Evolutionary conservation across 1,140 invertebrate genomes (phyloP).

Genomic region (Zeugodacus cucurbitae): DNA sequence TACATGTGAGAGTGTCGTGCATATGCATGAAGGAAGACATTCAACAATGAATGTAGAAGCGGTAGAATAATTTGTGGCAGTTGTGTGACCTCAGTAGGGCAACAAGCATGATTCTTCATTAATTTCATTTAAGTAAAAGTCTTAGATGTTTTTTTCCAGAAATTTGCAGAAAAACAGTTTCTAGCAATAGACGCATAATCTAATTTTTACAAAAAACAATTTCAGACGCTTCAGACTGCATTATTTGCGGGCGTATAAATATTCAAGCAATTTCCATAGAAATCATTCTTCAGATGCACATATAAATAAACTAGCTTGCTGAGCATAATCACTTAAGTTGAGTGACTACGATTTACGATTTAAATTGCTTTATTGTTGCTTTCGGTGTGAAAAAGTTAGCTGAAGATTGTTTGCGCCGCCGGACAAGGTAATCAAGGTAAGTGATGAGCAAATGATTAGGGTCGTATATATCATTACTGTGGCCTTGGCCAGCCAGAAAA

Average conservation of each 20-base stretch:
- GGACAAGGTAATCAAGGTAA: not conserved
- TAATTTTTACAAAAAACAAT: too few species aligned
- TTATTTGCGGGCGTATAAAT: not conserved
- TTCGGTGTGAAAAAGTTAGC: not conserved
- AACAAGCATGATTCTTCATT: too few species aligned
- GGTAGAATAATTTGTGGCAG: too few species aligned
- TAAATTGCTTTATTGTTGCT: not conserved
- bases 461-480: not conserved
- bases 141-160: too few species aligned
- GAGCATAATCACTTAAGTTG: conserved; percentile 17
- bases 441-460: conserved; percentile 21
- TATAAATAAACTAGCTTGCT: not conserved
- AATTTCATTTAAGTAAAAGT: too few species aligned
- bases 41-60: too few species aligned
- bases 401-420: not conserved
- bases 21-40: too few species aligned
- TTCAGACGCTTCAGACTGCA: not conserved
- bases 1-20: not conserved
- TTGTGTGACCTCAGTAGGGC: too few species aligned
- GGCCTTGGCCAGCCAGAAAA: not conserved
- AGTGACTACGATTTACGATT: conserved; percentile 8
- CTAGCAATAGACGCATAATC: too few species aligned
- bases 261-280: not conserved
- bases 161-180: too few species aligned
- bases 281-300: not conserved